Base-by-base conservation (phyloP, 1,140 invertebrate species). In the Metaphire vulgaris region DNA sequence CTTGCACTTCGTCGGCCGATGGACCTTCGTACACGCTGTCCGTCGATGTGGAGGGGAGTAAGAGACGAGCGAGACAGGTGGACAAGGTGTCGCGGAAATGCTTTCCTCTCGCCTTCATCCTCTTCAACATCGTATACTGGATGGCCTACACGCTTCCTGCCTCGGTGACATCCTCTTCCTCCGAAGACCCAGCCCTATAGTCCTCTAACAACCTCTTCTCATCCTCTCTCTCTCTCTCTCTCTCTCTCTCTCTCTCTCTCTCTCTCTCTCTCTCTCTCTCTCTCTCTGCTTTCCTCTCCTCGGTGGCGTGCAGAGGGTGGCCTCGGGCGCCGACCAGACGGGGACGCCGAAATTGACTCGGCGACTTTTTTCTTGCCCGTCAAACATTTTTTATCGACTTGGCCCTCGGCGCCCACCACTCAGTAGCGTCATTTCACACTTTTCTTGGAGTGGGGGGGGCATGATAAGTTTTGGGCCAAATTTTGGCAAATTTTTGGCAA, bases 61-160 rank as follows among this genome's bases (percentile, higher is more conserved):
- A 69, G 34, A 31, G 69, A 41, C 31, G 69, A 56, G 74, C 74
- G 26, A 21, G 74, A 34, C 74, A 72, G 69, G 84, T 97, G 76
- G 94, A 97, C 85, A 89, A 90, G 80, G 89, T 92, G 0, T 92
- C 94, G 0, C 88, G 94, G 32, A 87, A 96, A 70, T 84, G 94
- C 28, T 97, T 97, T 83, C 95, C 95, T 0, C 89, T 92, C 1
- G 92, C 92, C 0, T 96, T 96, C 82, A 89, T 90, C 0, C 84
- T 93, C 0, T 90, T 96, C 65, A 96, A 95, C 82, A 83, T 96
- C 31, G 90, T 91, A 81, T 97, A 96, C 85, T 97, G 94, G 94
- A 86, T 93, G 76, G 87, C 90, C 64, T 94, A 93, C 74, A 74
- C 74, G 16, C 28, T 68, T 41, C 74, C 74, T 1, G 64, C 74